These are phyloP conservation scores for Haemorhous mexicanus DNA, from an alignment of 2,113 vertebrate genomes.

Conservation along the genomic window DNA sequence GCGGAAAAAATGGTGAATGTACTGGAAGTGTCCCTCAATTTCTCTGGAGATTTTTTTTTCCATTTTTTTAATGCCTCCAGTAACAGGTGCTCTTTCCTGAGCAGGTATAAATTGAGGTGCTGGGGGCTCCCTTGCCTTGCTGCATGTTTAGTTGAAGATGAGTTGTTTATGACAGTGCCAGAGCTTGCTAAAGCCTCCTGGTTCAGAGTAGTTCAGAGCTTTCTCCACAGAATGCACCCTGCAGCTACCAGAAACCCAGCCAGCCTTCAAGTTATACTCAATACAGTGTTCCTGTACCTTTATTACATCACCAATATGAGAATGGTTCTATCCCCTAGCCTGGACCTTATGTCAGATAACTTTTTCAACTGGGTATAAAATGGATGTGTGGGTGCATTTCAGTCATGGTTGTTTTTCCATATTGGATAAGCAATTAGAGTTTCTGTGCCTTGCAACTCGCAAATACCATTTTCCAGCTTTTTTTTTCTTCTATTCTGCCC, in stretches of 20 bases:
- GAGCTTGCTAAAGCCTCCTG: neutral
- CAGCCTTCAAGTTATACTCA: neutral
- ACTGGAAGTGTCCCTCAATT: neutral
- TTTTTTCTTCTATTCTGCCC: neutral
- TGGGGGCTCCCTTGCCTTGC: neutral
- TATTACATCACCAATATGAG: neutral
- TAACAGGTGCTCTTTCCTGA: neutral
- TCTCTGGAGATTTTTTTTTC: neutral
- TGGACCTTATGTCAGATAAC: neutral
- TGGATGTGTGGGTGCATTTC: neutral
- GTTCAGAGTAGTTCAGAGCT: neutral
- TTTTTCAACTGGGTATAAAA: neutral
- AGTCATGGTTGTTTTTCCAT: fast-evolving
- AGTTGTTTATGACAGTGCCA: neutral
- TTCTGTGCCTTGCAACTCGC: neutral
- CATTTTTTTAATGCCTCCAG: neutral
- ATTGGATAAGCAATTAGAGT: neutral
- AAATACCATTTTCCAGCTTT: neutral
- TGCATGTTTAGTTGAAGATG: neutral
- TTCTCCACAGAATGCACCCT: neutral
- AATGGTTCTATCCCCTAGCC: neutral
- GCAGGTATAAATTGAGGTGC: neutral
- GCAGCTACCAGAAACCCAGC: neutral
- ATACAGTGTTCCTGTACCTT: neutral
- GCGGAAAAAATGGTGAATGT: neutral